Conservation (phyloP, 2,113 vertebrate genomes). For the Hippocampus guttulatus region DNA sequence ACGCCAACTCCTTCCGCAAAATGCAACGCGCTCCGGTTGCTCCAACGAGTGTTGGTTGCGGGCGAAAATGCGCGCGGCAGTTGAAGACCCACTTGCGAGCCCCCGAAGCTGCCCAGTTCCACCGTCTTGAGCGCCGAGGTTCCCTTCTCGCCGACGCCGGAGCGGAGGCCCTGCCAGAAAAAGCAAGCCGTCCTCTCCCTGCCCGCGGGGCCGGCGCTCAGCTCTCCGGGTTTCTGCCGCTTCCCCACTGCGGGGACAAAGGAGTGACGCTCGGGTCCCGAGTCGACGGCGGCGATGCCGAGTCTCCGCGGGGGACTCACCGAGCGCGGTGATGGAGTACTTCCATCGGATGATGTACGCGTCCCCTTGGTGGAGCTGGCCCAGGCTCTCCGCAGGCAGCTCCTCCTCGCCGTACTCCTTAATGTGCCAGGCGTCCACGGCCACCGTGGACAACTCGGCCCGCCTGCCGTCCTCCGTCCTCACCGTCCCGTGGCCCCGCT, state of each 20-base stretch:
- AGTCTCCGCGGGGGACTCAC: conserved; percentile 43
- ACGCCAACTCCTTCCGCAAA: too few species aligned
- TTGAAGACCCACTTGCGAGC: conserved; percentile 52
- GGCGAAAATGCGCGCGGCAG: too few species aligned
- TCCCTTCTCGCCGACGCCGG: conserved; percentile 73
- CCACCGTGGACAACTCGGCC: conserved; percentile 67
- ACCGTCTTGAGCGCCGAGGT: conserved; percentile 79
- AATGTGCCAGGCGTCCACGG: conserved; percentile 75
- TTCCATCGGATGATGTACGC: conserved; percentile 79
- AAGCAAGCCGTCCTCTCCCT: conserved; percentile 74
- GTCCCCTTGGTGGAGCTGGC: conserved; percentile 74
- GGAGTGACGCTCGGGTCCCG: too few species aligned
- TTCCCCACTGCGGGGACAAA: conserved; percentile 63
- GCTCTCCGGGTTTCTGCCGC: conserved; percentile 71
- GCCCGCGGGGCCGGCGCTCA: conserved; percentile 64
- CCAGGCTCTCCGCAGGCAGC: conserved; percentile 62
- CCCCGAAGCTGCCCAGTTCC: conserved; percentile 75
- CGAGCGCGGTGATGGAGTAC: conserved; percentile 73
- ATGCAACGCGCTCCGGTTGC: too few species aligned
- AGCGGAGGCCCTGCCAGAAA: conserved; percentile 77
- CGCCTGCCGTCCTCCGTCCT: conserved; percentile 66
- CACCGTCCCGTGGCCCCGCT: conserved; percentile 72
- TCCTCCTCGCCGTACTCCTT: conserved; percentile 72
- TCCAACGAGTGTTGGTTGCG: too few species aligned
- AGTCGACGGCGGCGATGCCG: too few species aligned